A percentile compares a stretch with the other conserved stretches of the same genome.
phyloP scores from a whole-genome alignment of 2,797 vertebrate genomes.

The Crenuchus spilurus region DNA sequence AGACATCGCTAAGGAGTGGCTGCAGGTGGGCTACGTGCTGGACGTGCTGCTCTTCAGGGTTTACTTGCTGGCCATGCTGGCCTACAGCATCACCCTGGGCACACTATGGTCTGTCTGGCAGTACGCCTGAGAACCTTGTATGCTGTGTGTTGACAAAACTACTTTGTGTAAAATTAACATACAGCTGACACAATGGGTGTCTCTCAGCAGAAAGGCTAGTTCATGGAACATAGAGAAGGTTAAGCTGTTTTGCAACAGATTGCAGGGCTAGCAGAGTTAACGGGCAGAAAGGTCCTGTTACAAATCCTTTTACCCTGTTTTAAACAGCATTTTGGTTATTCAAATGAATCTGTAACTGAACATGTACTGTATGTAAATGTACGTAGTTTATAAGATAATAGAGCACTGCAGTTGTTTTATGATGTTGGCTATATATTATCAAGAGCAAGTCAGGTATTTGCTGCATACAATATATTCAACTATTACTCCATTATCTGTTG shows the following conservation, averaged over 20 bases:
- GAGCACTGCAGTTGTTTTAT: background rate
- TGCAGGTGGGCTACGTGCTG: conserved; percentile 91
- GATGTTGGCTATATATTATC: background rate
- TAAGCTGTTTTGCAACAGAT: conserved; percentile 1
- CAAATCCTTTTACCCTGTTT: background rate
- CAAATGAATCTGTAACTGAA: background rate
- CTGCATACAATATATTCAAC: conserved; percentile 15
- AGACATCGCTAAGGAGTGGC: conserved; percentile 90
- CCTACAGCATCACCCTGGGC: conserved; percentile 88
- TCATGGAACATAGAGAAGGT: background rate
- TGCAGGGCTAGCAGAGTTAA: background rate
- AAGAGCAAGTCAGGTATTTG: background rate
- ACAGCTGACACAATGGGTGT: background rate
- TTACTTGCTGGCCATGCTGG: conserved; percentile 86
- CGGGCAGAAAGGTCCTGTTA: background rate
- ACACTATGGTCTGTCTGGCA: conserved; percentile 93
- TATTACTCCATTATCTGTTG: conserved; percentile 15
- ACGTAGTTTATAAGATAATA: background rate
- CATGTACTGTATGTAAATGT: background rate
- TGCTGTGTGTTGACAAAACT: conserved; percentile 26
- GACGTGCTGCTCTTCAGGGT: conserved; percentile 91
- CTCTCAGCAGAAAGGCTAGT: conserved; percentile 3
- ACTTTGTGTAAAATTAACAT: conserved; percentile 16
- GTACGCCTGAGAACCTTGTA: conserved; percentile 71
- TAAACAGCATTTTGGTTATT: background rate